Evolutionary conservation across 2,113 vertebrate genomes (phyloP).

Genomic region (Hippocampus mohnikei): DNA sequence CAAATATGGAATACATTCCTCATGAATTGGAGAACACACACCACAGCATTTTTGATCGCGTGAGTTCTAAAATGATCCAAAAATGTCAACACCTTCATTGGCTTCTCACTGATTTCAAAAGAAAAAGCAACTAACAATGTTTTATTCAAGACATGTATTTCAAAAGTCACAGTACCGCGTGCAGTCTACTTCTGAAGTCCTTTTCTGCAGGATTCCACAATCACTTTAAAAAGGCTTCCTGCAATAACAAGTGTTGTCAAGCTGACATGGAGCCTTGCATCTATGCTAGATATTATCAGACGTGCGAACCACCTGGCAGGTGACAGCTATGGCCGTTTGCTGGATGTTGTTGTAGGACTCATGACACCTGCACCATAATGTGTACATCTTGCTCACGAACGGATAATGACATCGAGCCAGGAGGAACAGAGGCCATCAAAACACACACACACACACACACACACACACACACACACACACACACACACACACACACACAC

Average conservation of each 20-base stretch:
- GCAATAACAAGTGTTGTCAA: not conserved
- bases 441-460: not conserved
- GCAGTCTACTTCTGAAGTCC: not conserved
- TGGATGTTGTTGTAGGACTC: not conserved
- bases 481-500: no score
- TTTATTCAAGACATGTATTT: not conserved
- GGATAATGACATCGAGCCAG: not conserved
- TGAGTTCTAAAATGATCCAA: not conserved
- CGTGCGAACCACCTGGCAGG: not conserved
- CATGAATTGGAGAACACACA: not conserved
- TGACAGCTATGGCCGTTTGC: not conserved
- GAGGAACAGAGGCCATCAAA: not conserved
- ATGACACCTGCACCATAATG: not conserved
- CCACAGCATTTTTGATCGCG: not conserved
- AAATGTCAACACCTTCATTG: not conserved
- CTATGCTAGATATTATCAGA: not conserved
- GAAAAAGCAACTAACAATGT: not conserved
- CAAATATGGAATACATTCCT: not conserved
- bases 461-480: not conserved
- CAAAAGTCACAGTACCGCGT: not conserved
- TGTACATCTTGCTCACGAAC: not conserved
- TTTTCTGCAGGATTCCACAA: not conserved
- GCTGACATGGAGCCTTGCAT: constrained; percentile 1
- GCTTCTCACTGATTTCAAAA: not conserved
- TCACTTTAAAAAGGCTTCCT: not conserved